Base-by-base conservation (phyloP, 2,113 vertebrate species). In the Xiphias gladius region DNA sequence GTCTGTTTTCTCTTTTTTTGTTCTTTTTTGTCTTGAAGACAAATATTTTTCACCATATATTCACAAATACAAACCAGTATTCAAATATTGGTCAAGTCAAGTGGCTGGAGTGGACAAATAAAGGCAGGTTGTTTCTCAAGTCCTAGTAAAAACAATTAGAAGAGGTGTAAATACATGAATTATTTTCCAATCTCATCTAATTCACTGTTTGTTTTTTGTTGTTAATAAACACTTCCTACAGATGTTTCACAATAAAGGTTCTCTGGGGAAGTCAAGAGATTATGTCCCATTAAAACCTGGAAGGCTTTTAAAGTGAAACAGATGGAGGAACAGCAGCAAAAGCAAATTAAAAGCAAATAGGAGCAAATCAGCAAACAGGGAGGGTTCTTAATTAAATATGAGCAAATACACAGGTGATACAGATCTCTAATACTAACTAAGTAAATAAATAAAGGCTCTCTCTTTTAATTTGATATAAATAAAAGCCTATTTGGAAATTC, bases 221-320 rank as follows among this genome's bases (percentile, higher is more conserved):
- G 73, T 80, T 70, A 69, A 83, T 67, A 78, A 63, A 67, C 17
- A 14, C 3, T 24, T 73, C 28, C 64, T 70, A 64, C 80, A 86
- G 64, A 74, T 84, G 69, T 86, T 86, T 81, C 83, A 65, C 64
- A 79, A 58, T 74, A 35, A 82, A 82, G 58, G 84, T 65, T 39
- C 84, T 64, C 63, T 19, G 2, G 79, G 79, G 64, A 78, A 41
- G 68, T 41, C 54, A 28, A 39, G 65, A 62, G 64, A 79, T 83
- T 52, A 70, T 28, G 17, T 72, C 71, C 57, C 65, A 71, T 88
- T 78, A 88, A 85, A 70, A 85, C 62, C 62, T 62, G 59, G 65
- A 71, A 74, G 69, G 73, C 61, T 70, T 76, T 85, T 76, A 79
- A 82, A 76, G 71, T 79, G 79, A 63, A 85, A 80, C 79, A 84